Conservation (phyloP, 2,888 invertebrate species). For the Sabatieria punctata region DNA sequence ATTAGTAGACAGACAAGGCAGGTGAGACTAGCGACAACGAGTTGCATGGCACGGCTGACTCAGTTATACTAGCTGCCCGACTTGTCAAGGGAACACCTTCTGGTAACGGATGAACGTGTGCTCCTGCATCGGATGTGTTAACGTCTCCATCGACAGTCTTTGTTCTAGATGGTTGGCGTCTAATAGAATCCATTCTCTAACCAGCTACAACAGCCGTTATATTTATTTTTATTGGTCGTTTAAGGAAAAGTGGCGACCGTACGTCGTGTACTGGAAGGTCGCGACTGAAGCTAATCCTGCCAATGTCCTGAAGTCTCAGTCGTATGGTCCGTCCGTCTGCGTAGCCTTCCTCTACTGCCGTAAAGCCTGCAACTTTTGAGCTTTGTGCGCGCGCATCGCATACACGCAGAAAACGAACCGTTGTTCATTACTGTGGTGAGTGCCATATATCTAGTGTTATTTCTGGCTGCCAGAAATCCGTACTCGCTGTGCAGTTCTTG, state of each 20-base stretch:
- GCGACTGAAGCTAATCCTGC: conserved; percentile 28
- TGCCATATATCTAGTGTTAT: conserved; percentile 20
- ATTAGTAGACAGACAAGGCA: too few species aligned
- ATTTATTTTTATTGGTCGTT: conserved; percentile 2
- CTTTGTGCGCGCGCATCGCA: too few species aligned
- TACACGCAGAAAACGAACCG: conserved; percentile 13
- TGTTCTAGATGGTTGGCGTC: conserved; percentile 23
- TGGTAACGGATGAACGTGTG: conserved; percentile 16
- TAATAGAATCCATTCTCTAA: conserved; percentile 27
- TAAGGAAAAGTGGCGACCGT: conserved; percentile 9
- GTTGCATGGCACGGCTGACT: too few species aligned
- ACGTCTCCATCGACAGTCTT: conserved; percentile 26
- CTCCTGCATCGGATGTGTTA: conserved; percentile 29
- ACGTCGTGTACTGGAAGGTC: conserved; percentile 30
- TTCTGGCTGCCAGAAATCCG: conserved; percentile 26
- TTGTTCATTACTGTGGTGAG: conserved; percentile 30
- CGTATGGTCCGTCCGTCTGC: conserved; percentile 18
- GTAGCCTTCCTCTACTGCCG: conserved; percentile 28
- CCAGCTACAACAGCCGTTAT: conserved; percentile 16
- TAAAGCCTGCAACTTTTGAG: conserved; percentile 17
- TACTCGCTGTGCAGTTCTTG: conserved; percentile 29
- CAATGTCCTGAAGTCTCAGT: conserved; percentile 26
- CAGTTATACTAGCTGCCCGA: too few species aligned
- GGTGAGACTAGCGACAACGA: too few species aligned
- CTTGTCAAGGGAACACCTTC: conserved; percentile 11